These are phyloP conservation scores for Euschistus heros DNA, from an alignment of 1,140 invertebrate genomes.

Conservation along the genomic window DNA sequence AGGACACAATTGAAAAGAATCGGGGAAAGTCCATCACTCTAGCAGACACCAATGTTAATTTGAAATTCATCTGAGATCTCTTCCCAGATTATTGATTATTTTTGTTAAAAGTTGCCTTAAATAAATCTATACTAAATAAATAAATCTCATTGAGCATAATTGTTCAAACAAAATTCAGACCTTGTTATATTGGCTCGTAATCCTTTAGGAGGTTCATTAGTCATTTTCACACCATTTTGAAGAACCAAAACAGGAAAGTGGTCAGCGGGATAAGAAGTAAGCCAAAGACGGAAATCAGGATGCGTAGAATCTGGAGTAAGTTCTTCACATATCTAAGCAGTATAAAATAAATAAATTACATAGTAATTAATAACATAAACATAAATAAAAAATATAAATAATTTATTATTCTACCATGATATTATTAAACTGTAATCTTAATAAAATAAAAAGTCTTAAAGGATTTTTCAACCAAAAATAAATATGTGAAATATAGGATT, in stretches of 20 bases:
- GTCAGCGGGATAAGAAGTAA: constrained; percentile 87
- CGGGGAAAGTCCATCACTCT: too few relatives aligned
- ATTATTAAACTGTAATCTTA: not conserved
- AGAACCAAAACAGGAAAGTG: constrained; percentile 84
- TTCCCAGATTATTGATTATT: too few relatives aligned
- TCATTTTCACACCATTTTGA: constrained; percentile 93
- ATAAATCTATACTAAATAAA: too few relatives aligned
- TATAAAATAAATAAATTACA: constrained; percentile 11
- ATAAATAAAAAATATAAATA: not conserved
- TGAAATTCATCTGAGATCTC: too few relatives aligned
- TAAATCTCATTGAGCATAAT: too few relatives aligned
- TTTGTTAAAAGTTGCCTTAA: too few relatives aligned
- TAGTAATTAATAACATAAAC: not conserved
- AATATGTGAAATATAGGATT: too few relatives aligned
- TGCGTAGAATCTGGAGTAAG: constrained; percentile 66
- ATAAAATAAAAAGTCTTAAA: too few relatives aligned
- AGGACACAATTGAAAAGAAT: too few relatives aligned
- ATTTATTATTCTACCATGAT: not conserved
- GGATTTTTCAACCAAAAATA: too few relatives aligned
- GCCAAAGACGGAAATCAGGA: constrained; percentile 82
- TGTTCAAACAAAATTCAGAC: constrained; percentile 32
- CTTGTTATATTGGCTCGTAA: constrained; percentile 56
- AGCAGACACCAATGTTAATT: too few relatives aligned
- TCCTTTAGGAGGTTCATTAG: constrained; percentile 84
- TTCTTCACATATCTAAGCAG: constrained; percentile 57